Conservation (phyloP, 1,140 invertebrate genomes). For the Drosophila auraria region DNA sequence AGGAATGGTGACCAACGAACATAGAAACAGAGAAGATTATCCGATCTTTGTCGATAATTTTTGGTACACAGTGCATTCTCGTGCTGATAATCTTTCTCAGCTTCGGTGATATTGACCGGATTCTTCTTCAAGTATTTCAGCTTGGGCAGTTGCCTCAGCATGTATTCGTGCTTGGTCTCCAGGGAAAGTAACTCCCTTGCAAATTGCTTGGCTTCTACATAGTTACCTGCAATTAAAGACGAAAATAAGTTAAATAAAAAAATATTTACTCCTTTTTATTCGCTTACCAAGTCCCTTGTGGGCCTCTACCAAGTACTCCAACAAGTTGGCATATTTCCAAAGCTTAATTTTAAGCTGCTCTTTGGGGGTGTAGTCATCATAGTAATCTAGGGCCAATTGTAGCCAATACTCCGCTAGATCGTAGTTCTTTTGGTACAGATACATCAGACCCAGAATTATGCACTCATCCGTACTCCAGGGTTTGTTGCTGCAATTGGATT, state of each 20-base stretch:
- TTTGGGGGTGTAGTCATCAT: neutral
- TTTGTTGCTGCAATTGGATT: neutral
- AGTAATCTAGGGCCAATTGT: constrained; percentile 15
- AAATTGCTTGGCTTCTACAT: constrained; percentile 4
- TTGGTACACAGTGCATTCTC: constrained; percentile 9
- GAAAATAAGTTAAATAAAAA: neutral
- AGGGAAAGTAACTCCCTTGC: constrained; percentile 2
- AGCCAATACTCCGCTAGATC: constrained; percentile 21
- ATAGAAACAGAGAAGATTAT: constrained; percentile 4
- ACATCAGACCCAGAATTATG: constrained; percentile 18
- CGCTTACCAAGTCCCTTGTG: constrained; percentile 23
- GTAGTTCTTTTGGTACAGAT: constrained; percentile 8
- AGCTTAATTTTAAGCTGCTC: constrained; percentile 2
- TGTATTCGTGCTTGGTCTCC: constrained; percentile 12
- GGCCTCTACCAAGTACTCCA: constrained; percentile 25
- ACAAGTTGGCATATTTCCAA: constrained; percentile 18
- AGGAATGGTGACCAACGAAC: constrained; percentile 1
- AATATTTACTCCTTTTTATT: too few relatives aligned
- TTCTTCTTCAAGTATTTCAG: neutral
- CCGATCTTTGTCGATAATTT: neutral
- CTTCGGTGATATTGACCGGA: neutral
- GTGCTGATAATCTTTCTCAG: neutral
- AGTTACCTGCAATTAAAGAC: constrained; percentile 5
- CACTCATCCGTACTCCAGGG: constrained; percentile 22
- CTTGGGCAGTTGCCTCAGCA: constrained; percentile 7